These are phyloP conservation scores for Alcedo quadribrachys DNA, from an alignment of 2,797 vertebrate genomes.

Conservation along the genomic window DNA sequence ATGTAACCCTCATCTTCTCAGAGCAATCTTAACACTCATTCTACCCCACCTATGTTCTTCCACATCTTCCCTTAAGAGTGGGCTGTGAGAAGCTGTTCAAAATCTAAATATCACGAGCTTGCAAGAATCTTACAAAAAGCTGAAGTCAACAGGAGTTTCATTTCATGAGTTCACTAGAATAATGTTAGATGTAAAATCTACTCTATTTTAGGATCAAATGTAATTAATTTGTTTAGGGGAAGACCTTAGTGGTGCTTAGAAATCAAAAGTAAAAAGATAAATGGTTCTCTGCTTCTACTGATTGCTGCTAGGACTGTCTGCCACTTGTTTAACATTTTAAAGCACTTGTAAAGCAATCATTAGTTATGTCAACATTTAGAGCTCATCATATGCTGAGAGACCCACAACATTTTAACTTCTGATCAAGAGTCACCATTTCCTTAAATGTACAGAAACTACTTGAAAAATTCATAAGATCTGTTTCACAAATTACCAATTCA, in stretches of 20 bases:
- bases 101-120: background rate
- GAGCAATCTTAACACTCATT: background rate
- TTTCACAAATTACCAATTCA: constrained; percentile 92
- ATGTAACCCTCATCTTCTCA: background rate
- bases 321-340: constrained; percentile 14
- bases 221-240: background rate
- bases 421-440: constrained; percentile 68
- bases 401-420: constrained; percentile 49
- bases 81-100: background rate
- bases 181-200: background rate
- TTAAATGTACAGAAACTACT: constrained; percentile 79
- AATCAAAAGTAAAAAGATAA: constrained; percentile 34
- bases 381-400: constrained; percentile 33
- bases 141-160: background rate
- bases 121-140: background rate
- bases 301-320: constrained; percentile 14
- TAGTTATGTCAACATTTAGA: constrained; percentile 35
- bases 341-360: constrained; percentile 42
- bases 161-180: background rate
- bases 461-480: constrained; percentile 98
- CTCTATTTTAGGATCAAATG: background rate
- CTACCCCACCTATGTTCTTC: background rate
- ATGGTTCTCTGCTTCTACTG: background rate
- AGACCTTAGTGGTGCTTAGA: background rate
- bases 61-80: background rate